Percentiles rank a stretch among this genome's conserved stretches.
Evolutionary conservation across 2,113 vertebrate genomes (phyloP).

Genomic region (Prolemur simus): DNA sequence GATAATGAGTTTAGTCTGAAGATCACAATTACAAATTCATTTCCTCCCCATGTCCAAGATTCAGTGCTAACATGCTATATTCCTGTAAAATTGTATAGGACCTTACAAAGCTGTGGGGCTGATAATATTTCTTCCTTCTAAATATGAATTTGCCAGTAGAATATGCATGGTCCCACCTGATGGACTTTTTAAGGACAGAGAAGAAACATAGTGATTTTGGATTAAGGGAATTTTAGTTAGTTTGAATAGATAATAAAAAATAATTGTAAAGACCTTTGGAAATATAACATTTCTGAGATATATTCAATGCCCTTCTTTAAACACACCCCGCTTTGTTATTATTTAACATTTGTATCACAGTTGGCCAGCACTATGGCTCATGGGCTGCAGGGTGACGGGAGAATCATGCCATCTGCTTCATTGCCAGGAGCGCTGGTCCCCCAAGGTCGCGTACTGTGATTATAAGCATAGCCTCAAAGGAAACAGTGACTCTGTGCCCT

Average conservation of each 20-base stretch:
- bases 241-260: conserved; percentile 29
- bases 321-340: conserved; percentile 27
- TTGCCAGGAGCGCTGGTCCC: background rate
- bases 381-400: background rate
- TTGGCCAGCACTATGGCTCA: conserved; percentile 27
- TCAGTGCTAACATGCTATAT: background rate
- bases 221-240: background rate
- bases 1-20: background rate
- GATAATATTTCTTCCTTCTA: background rate
- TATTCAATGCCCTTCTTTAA: conserved; percentile 40
- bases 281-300: conserved; percentile 35
- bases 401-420: conserved; percentile 57
- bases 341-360: background rate
- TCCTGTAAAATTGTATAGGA: background rate
- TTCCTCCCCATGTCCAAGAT: background rate
- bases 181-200: background rate
- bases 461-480: conserved; percentile 26
- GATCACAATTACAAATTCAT: background rate
- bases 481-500: conserved; percentile 19
- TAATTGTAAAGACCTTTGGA: conserved; percentile 14
- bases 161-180: background rate
- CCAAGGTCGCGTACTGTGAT: conserved; percentile 53
- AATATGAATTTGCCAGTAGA: background rate
- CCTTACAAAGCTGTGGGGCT: background rate
- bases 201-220: background rate